Conservation (phyloP, 2,113 vertebrate species). For the Falco punctatus region DNA sequence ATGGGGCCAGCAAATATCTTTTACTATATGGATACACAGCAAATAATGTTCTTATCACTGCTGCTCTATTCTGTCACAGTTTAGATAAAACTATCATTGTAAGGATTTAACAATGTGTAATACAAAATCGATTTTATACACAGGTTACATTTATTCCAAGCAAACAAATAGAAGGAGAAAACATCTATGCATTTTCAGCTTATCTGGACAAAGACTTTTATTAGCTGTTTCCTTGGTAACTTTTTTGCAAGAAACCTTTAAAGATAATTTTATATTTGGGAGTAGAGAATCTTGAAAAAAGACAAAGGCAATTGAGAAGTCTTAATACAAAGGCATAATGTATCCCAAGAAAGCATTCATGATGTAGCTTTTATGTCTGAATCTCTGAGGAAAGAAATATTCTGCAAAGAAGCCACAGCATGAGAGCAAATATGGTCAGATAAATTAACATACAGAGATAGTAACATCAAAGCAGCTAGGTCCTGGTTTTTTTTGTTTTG, state of each 20-base stretch:
- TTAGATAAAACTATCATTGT: not conserved
- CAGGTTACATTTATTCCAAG: not conserved
- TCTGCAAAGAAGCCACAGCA: not conserved
- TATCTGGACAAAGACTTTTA: constrained; percentile 30
- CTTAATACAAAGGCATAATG: not conserved
- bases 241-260: constrained; percentile 9
- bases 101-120: not conserved
- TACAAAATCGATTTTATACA: not conserved
- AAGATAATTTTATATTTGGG: constrained; percentile 32
- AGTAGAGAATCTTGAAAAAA: not conserved
- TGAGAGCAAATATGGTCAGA: not conserved
- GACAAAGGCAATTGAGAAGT: not conserved
- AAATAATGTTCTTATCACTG: not conserved
- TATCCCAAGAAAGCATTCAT: not conserved
- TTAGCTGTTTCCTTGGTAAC: constrained; percentile 14
- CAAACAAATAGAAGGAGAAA: constrained; percentile 24
- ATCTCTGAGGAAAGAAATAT: not conserved
- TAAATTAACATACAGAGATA: not conserved
- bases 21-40: not conserved
- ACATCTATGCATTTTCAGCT: not conserved
- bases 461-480: not conserved
- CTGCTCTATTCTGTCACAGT: not conserved
- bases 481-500: not conserved
- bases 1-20: not conserved
- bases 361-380: not conserved